Evolutionary conservation across 1,140 invertebrate genomes (phyloP), one percentile per base, ranked within the genome.

Genomic region (Atta colombica): DNA sequence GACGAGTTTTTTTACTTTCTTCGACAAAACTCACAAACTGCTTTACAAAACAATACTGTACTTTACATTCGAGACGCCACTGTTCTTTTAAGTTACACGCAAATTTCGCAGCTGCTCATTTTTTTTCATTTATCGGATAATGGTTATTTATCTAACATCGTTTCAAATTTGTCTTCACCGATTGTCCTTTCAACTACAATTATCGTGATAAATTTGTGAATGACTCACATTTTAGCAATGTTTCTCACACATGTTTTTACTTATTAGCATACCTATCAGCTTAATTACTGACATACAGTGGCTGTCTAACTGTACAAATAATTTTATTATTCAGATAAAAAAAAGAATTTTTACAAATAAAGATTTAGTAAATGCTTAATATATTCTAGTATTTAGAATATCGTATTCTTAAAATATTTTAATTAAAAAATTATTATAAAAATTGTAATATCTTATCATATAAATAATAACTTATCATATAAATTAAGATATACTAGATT

Each of bases 41-140:
- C 12, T 49, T 60, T 80, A 35, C 21, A 31, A 61, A 28, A 74
- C 45, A 45, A 72, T 21, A 45, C 16, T 39, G n/a, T 21, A 53
- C 3, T 82, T 45, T 28, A 31, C 25, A 28, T 18, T 28, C 8
- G 16, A 60, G 7, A 49, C 25, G 25, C 25, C 35, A 45, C 31
- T 69, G 18, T 28, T 51, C 21, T 28, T 35, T 60, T 21, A 74
- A 49, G 0, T 82, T 58, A 31, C 39, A 49, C 35, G 25, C 63
- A n/a, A 66, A 80, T 68, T 49, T 69, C 3, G 77, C n/a, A 55
- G 35, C n/a, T 65, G 39, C 12, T 66, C 12, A 53, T 18, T 68
- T 12, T 60, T 8, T 35, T 3, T 74, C 25, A 28, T 45, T 51
- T 49, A 58, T 45, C 28, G 16, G 60, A 61, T 21, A 35, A 6